Evolutionary conservation across 2,888 invertebrate species (phyloP).

Genomic region (Hermaeophaga mercurialis): DNA sequence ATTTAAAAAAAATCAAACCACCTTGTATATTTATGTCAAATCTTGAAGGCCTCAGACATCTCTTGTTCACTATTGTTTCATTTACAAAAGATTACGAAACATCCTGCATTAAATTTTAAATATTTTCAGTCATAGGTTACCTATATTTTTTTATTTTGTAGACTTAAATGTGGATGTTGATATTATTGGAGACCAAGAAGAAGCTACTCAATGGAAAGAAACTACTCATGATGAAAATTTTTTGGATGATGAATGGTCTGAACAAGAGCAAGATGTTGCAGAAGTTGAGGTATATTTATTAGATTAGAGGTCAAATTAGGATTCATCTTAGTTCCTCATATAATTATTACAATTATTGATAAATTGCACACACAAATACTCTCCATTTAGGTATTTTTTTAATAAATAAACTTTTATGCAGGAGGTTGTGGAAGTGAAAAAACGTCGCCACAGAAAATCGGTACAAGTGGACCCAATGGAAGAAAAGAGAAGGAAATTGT

Average conservation of each 20-base stretch:
- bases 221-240: slow-evolving; percentile 64
- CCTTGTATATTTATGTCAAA: no score
- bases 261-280: slow-evolving; percentile 32
- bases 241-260: slow-evolving; percentile 59
- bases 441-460: slow-evolving; percentile 66
- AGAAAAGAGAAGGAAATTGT: slow-evolving; percentile 68
- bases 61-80: no score
- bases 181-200: slow-evolving; percentile 72
- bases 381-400: not conserved
- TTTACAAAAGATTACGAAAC: no score
- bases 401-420: no score
- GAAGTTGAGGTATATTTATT: slow-evolving; percentile 20
- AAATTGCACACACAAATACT: no score
- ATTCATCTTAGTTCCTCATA: no score
- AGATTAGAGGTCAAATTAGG: no score
- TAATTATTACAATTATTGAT: no score
- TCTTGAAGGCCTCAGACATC: no score
- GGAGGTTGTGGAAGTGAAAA: slow-evolving; percentile 59
- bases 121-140: slow-evolving; percentile 40
- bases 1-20: no score
- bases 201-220: slow-evolving; percentile 65
- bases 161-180: slow-evolving; percentile 58
- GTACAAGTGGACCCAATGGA: slow-evolving; percentile 69
- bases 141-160: not conserved
- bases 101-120: no score